Base-by-base conservation (phyloP, 2,888 invertebrate species). In the Campoplex capitator region DNA sequence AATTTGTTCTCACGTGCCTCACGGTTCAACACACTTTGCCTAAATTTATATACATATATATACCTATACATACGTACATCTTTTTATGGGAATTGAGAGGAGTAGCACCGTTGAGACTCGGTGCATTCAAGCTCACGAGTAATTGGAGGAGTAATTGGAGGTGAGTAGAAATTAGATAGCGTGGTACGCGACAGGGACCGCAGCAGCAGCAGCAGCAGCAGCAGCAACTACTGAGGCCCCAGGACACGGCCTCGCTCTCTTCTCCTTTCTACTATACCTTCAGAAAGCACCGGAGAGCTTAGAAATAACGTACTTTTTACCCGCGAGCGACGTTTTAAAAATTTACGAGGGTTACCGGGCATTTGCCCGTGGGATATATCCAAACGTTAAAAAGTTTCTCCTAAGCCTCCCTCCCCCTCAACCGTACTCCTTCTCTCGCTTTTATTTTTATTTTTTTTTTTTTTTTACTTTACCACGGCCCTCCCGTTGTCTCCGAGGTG, bases 131-230 rank as follows among this genome's bases (percentile, higher is more conserved):
- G 81, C 56, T 54, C 62, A 77, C 80, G 85, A 77, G 84, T 83
- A 87, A 85, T 87, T 83, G 73, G 68, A 56, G 75, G 48, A 87
- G 87, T 87, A 85, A 87, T 87, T 87, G 85, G 79, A 79, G 83
- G 68, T 76, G 73, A 75, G 85, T 80, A 76, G 83, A 83, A 85
- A 87, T 85, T 83, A 85, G 83, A 87, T 80, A 78, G 74, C 75
- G 67, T 16, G 28, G 28, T 48, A 58, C 38, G 54, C 54, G 56
- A 28, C 42, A 67, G 48, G 73, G 28, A 32, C 79, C 28, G 58
- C 54, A 42, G 48, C 18, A 23, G 48, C n/a, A 18, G 16, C 3
- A 58, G 45, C 23, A 51, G 13, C 76, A 42, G 35, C 4, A 62
- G 48, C 23, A 51, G 18, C 76, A 54, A 23, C 75, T 23, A 51